Conservation (phyloP, 2,797 vertebrate species). For the Lophotriccus pileatus region DNA sequence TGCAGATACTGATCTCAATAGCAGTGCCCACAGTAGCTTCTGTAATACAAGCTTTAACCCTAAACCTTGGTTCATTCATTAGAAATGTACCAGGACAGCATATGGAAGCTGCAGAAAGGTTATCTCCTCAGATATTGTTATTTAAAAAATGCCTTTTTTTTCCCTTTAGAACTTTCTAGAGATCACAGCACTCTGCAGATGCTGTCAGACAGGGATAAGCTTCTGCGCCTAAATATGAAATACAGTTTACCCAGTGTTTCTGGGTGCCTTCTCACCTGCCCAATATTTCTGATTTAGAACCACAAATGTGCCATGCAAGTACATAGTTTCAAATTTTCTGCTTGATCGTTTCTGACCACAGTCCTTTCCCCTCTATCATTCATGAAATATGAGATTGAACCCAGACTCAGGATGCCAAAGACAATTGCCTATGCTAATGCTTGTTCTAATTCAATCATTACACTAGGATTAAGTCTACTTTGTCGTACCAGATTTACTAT, state of each 20-base stretch:
- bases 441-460: neutral
- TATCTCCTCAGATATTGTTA: neutral
- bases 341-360: neutral
- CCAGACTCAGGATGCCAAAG: neutral
- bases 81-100: neutral
- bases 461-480: neutral
- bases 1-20: neutral
- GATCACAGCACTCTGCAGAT: neutral
- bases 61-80: neutral
- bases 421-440: neutral
- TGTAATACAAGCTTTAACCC: neutral
- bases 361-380: neutral
- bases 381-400: neutral
- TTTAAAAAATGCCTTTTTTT: fast-evolving
- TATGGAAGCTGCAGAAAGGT: neutral
- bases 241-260: neutral
- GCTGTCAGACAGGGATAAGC: neutral
- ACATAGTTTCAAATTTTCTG: neutral
- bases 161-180: neutral
- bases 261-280: neutral
- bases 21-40: neutral
- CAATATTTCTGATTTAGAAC: neutral
- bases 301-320: neutral
- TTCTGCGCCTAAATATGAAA: neutral
- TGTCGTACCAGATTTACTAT: neutral